Base-by-base conservation (phyloP, 2,888 invertebrate genomes). In the Norana najaformis region DNA sequence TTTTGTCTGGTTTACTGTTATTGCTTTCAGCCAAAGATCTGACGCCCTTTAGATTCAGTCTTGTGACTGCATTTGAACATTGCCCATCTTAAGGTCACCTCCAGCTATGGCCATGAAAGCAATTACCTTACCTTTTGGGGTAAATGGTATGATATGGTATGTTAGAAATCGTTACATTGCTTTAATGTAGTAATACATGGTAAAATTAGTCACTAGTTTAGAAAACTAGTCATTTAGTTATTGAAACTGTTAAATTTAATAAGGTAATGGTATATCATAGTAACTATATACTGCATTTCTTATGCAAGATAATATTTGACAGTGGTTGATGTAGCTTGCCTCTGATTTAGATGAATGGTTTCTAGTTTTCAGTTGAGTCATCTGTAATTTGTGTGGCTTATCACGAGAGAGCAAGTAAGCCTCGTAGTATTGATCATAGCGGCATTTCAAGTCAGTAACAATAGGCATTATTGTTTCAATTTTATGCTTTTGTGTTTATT, bases 181-280 rank as follows among this genome's bases (percentile, higher is more conserved):
- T 69, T 69, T 69, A 69, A 69, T 69, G 69, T 69, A n/a, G n/a
- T 69, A 69, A 69, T n/a, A n/a, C n/a, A 8, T 69, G 69, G 16
- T 69, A 69, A 30, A 69, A 69, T 69, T 69, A 69, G 69, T 69
- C 69, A 69, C n/a, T 69, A 69, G 69, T 69, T 69, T 69, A 69
- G 1, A n/a, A n/a, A n/a, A 69, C n/a, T 69, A 69, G 69, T 69
- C 69, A n/a, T 69, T 30, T 69, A 69, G 69, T 69, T 69, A 69
- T 69, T 69, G 69, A 69, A 69, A 69, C n/a, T 69, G 69, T 69
- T 69, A 69, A 69, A 69, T 69, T 30, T 69, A 69, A 30, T 69
- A n/a, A 69, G n/a, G n/a, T 69, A 30, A n/a, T 69, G 41, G 41
- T 41, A 47, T 23, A 8, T 47, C 47, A 23, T 23, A 47, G 47